Percentiles rank a stretch among this genome's conserved stretches.
Evolutionary conservation across 1,140 invertebrate species (phyloP).

Genomic region (Heliconius himera): DNA sequence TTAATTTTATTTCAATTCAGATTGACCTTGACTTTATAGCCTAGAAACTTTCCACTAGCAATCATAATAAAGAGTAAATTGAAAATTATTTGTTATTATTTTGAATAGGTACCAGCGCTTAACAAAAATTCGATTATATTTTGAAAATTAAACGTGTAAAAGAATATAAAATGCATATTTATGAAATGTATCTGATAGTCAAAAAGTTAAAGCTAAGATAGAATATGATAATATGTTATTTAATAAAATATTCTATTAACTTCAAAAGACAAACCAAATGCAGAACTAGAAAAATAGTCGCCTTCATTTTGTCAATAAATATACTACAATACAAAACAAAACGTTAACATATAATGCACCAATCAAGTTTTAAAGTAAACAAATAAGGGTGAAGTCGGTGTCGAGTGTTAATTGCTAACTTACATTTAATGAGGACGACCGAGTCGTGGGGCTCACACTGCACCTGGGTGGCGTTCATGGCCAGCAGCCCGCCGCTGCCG

Average conservation of each 20-base stretch:
- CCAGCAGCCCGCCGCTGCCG: constrained; percentile 75
- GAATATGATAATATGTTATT: too few relatives aligned
- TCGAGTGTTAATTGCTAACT: constrained; percentile 46
- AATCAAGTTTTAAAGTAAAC: constrained; percentile 10
- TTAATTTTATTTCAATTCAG: constrained; percentile 6
- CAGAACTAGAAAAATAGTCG: not conserved
- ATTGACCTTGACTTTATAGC: constrained; percentile 11
- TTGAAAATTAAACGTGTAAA: too few relatives aligned
- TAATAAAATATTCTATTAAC: too few relatives aligned
- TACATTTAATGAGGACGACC: constrained; percentile 79
- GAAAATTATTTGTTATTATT: too few relatives aligned
- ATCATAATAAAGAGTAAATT: not conserved
- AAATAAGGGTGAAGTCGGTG: constrained; percentile 8
- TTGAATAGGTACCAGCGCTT: too few relatives aligned
- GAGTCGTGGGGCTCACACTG: constrained; percentile 79
- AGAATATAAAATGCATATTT: too few relatives aligned
- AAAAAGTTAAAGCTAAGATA: too few relatives aligned
- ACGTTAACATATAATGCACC: constrained; percentile 9
- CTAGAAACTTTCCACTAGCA: not conserved
- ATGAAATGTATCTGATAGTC: too few relatives aligned
- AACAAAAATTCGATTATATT: too few relatives aligned
- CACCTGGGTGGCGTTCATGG: constrained; percentile 81
- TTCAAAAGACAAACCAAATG: too few relatives aligned
- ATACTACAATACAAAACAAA: not conserved
- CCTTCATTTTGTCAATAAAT: not conserved